Evolutionary conservation across 2,113 vertebrate species (phyloP), one percentile per base, ranked within the genome.

Genomic region (Genyomyrus donnyi): DNA sequence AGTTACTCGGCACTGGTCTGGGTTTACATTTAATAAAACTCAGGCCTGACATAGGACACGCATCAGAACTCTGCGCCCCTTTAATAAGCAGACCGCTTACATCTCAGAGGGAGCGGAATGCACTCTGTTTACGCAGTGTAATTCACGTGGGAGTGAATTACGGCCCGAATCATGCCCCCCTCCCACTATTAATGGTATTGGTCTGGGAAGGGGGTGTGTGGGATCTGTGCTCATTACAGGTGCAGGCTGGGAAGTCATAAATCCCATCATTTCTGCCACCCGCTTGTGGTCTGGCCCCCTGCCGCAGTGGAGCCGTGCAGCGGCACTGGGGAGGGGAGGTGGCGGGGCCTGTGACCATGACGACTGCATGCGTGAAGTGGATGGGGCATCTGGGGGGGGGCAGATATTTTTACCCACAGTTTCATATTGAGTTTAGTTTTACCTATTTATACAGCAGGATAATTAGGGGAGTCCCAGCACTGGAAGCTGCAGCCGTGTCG

Each of bases 211-310:
- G 48, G 84, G 84, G 48, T 10, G 56, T 87, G 88, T 91, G 87
- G 90, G 91, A 93, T 92, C 89, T 90, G 88, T 89, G 53, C 85
- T 92, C 90, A 93, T 93, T 92, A 92, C 87, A 80, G 56, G 88
- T 90, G 89, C 84, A 89, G 91, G 89, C 90, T 49, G 66, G 88
- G 58, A 83, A 88, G 42, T 62, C 88, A 90, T 94, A 94, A 93
- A 93, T 92, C 93, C 84, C 91, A 85, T 89, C 89, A 90, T 89
- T 83, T 86, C 86, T 58, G 31, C 15, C 74, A 19, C 5, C 74
- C 35, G 35, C 74, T 8, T 5, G 5, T 5, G 87, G 62, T 45
- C 77, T 27, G 88, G 85, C 24, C 77, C 77, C 39, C 27, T 13
- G n/a, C 31, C 13, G 46, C 21, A 10, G 24, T 35, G 39, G 8